phyloP scores from a whole-genome alignment of 2,113 vertebrate genomes.

The Sisor rabdophorus region DNA sequence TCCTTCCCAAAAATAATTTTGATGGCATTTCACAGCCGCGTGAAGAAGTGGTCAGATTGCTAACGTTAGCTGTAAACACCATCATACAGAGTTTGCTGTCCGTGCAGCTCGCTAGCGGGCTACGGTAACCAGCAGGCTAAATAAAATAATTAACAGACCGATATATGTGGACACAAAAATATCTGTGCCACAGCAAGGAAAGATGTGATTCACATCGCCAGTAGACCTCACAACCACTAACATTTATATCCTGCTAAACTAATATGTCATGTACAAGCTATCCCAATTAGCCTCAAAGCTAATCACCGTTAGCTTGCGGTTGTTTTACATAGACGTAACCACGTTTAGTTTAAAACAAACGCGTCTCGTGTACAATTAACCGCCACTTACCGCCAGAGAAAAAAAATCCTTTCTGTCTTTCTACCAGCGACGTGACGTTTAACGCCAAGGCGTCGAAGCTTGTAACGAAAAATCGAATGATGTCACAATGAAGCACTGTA shows the following conservation, averaged over 20 bases:
- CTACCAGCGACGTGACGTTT: neutral
- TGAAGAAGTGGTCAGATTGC: conserved; percentile 1
- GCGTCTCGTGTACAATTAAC: neutral
- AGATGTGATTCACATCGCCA: neutral
- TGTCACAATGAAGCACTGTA: conserved; percentile 28
- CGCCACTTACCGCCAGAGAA: conserved; percentile 63
- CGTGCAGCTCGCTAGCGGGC: conserved; percentile 48
- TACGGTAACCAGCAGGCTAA: conserved; percentile 34
- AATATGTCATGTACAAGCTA: conserved; percentile 25
- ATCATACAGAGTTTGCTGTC: conserved; percentile 42
- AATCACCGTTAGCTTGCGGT: conserved; percentile 20
- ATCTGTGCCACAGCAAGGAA: neutral
- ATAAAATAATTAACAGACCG: neutral
- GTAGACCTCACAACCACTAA: neutral
- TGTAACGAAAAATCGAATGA: too few species aligned
- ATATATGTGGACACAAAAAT: neutral
- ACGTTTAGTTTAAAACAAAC: neutral
- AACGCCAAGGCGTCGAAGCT: too few species aligned
- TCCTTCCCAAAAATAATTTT: neutral
- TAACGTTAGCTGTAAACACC: conserved; percentile 12
- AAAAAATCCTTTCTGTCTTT: conserved; percentile 51
- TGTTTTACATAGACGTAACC: conserved; percentile 18
- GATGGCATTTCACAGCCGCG: neutral
- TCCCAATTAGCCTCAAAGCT: neutral
- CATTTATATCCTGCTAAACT: neutral